Evolutionary conservation across 2,113 vertebrate species (phyloP).

Genomic region (Paratilapia polleni): DNA sequence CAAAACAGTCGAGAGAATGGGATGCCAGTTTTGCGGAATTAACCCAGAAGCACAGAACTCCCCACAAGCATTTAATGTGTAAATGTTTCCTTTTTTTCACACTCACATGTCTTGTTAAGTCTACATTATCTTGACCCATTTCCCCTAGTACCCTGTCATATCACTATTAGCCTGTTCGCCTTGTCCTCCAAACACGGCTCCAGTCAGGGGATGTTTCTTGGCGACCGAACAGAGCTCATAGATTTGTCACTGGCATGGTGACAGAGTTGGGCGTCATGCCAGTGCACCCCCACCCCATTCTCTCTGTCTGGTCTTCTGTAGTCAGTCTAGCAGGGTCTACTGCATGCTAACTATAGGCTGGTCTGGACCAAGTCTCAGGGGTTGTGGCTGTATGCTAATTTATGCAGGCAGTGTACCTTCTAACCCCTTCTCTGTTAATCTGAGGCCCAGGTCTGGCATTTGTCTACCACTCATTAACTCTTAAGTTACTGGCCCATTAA

Average conservation of each 20-base stretch:
- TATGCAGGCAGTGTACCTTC: slow-evolving; percentile 67
- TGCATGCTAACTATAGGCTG: slow-evolving; percentile 75
- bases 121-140: slow-evolving; percentile 27
- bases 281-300: slow-evolving; percentile 39
- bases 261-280: slow-evolving; percentile 69
- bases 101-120: slow-evolving; percentile 24
- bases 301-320: slow-evolving; percentile 64
- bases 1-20: slow-evolving; percentile 11
- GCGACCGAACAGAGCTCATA: slow-evolving; percentile 46
- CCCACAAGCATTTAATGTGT: not conserved
- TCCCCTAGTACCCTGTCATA: slow-evolving; percentile 4
- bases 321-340: slow-evolving; percentile 72
- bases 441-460: slow-evolving; percentile 56
- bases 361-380: slow-evolving; percentile 65
- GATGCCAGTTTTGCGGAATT: slow-evolving; percentile 5
- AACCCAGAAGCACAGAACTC: slow-evolving; percentile 26
- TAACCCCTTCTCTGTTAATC: slow-evolving; percentile 26
- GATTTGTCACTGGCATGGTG: slow-evolving; percentile 65
- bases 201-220: slow-evolving; percentile 50
- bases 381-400: slow-evolving; percentile 75
- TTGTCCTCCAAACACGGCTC: slow-evolving; percentile 24
- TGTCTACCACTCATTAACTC: slow-evolving; percentile 70
- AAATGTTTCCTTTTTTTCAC: not conserved
- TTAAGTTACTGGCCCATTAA: slow-evolving; percentile 35
- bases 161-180: slow-evolving; percentile 39